A percentile compares a stretch with the other conserved stretches of the same genome.
These are phyloP conservation scores for Myotis yumanensis DNA, from an alignment of 2,113 vertebrate species.

Conservation along the genomic window DNA sequence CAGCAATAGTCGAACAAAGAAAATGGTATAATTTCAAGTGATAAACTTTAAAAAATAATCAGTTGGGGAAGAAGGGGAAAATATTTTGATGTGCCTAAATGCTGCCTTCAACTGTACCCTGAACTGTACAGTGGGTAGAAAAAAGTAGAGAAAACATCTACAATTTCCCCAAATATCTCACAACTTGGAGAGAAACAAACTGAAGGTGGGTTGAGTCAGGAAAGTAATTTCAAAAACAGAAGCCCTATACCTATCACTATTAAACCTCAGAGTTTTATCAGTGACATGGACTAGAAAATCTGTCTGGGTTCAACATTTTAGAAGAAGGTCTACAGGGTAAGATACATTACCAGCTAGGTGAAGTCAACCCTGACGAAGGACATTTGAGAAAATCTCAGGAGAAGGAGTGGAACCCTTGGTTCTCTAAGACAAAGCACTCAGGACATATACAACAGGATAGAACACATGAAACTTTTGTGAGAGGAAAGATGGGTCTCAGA, in stretches of 20 bases:
- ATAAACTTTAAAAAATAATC: constrained; percentile 17
- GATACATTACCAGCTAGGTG: not conserved
- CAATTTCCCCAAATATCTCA: not conserved
- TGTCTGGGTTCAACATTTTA: not conserved
- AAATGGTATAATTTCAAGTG: not conserved
- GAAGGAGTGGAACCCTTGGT: not conserved
- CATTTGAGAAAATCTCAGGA: not conserved
- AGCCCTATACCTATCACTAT: not conserved
- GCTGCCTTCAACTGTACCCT: not conserved
- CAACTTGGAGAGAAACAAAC: not conserved
- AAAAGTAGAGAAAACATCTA: not conserved
- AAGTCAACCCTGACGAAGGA: not conserved
- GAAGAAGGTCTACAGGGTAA: not conserved
- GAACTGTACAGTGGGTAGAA: not conserved
- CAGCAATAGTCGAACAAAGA: not conserved
- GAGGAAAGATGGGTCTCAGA: not conserved
- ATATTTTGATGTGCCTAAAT: not conserved
- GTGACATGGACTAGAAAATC: not conserved
- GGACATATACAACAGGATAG: not conserved
- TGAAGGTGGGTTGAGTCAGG: not conserved
- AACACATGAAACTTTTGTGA: not conserved
- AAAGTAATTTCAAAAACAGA: constrained; percentile 14
- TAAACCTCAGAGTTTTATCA: not conserved
- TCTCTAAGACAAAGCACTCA: not conserved
- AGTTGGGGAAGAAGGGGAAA: not conserved